Percentiles rank a stretch among this genome's conserved stretches.
Evolutionary conservation across 2,888 invertebrate species (phyloP).

Genomic region (Galerucella calmariensis): DNA sequence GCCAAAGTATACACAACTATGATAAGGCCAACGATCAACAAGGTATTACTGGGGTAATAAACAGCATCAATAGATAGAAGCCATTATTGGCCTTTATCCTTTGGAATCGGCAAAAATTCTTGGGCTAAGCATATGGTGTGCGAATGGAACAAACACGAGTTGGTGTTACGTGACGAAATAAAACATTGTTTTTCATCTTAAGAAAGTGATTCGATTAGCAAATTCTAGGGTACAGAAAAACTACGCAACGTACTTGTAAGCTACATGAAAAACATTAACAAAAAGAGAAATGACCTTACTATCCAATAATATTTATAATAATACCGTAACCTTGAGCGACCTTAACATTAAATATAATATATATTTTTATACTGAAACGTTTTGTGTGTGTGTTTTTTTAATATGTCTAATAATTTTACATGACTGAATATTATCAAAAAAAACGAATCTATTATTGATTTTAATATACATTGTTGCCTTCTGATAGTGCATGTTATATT

Average conservation of each 20-base stretch:
- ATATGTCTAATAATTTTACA: background rate
- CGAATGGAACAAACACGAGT: background rate
- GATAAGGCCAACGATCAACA: no score
- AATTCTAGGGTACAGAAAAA: background rate
- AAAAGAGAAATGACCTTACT: constrained; percentile 13
- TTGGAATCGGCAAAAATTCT: no score
- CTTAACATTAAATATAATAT: constrained; percentile 2
- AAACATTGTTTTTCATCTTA: background rate
- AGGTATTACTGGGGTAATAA: no score
- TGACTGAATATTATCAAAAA: background rate
- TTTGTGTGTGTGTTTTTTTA: background rate
- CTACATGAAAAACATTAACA: background rate
- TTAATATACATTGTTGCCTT: no score
- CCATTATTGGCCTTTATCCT: no score
- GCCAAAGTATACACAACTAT: no score
- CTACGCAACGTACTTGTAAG: background rate
- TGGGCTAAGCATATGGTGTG: background rate
- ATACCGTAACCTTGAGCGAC: constrained; percentile 8
- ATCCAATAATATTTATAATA: constrained; percentile 1
- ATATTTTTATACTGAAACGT: background rate
- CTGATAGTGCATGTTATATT: no score
- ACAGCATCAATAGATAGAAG: no score
- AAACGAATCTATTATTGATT: background rate
- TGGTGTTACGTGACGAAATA: background rate
- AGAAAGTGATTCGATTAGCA: background rate